A percentile compares a stretch with the other conserved stretches of the same genome.
Evolutionary conservation across 2,113 vertebrate genomes (phyloP).

Genomic region (Pithys albifrons): DNA sequence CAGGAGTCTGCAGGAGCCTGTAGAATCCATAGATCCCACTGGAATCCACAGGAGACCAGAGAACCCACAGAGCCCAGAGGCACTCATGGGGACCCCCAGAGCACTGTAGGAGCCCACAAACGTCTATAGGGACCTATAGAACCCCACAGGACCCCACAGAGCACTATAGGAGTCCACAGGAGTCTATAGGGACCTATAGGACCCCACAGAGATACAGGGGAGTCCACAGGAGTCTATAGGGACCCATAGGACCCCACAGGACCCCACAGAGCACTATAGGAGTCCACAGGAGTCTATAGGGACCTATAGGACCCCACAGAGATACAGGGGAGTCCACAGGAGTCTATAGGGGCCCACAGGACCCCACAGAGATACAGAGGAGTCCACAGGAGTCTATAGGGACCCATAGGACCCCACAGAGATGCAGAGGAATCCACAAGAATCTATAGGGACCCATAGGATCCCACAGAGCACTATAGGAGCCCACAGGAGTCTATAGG

Average conservation of each 20-base stretch:
- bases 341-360: neutral
- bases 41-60: too few species aligned
- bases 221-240: too few species aligned
- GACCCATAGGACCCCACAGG: neutral
- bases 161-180: neutral
- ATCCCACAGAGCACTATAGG: neutral
- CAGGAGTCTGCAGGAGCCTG: neutral
- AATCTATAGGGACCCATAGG: too few species aligned
- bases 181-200: accelerated
- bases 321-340: accelerated
- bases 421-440: accelerated
- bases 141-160: accelerated
- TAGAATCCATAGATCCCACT: too few species aligned
- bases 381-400: too few species aligned
- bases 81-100: too few species aligned
- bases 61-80: too few species aligned
- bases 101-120: too few species aligned
- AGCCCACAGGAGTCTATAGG: too few species aligned
- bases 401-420: too few species aligned
- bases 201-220: neutral
- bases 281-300: too few species aligned
- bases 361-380: accelerated
- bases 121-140: accelerated
- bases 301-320: neutral
- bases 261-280: too few species aligned